Evolutionary conservation across 2,797 vertebrate genomes (phyloP), one percentile per base, ranked within the genome.

Genomic region (Rhabdomys pumilio): DNA sequence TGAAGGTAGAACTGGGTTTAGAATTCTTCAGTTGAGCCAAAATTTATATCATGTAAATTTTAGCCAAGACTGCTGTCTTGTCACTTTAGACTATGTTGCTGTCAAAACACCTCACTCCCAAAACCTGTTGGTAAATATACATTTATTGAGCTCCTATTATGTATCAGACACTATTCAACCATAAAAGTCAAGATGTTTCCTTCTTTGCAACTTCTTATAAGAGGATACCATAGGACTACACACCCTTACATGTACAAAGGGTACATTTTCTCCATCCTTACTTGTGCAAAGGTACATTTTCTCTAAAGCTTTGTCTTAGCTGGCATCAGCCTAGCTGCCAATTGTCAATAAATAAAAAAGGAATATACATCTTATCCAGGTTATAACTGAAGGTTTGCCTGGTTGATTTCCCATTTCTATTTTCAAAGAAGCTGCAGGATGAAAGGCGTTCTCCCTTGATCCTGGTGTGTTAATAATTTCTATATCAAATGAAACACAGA

Each of bases 371-470:
- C 22, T 61, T 91, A 67, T 38, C 20, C 24, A 29, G 34, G 2
- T 47, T 34, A 82, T 84, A 83, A 84, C 69, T 10, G 86, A 3
- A 59, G 75, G 1, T 69, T 53, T 75, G 34, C n/a, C 65, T 80
- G 38, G 90, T 20, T n/a, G 22, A 76, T 38, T 50, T 41, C 15
- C 41, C 9, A 83, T 79, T 93, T 95, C 77, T 61, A 96, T 67
- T 83, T 94, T 53, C 50, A 29, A 3, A 94, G 19, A 79, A 63
- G 11, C 67, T 76, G 10, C 55, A 69, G 82, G 75, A 92, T 22
- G 34, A 0, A 17, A 89, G 55, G 19, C 12, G 80, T 31, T 44
- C 55, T 91, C 22, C 38, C 69, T 57, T 94, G 7, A 38, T 91
- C 81, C 63, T 82, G 9, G 14, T 29, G 9, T n/a, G 10, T 57